Evolutionary conservation across 2,797 vertebrate species (phyloP).

Genomic region (Aldrovandia affinis): DNA sequence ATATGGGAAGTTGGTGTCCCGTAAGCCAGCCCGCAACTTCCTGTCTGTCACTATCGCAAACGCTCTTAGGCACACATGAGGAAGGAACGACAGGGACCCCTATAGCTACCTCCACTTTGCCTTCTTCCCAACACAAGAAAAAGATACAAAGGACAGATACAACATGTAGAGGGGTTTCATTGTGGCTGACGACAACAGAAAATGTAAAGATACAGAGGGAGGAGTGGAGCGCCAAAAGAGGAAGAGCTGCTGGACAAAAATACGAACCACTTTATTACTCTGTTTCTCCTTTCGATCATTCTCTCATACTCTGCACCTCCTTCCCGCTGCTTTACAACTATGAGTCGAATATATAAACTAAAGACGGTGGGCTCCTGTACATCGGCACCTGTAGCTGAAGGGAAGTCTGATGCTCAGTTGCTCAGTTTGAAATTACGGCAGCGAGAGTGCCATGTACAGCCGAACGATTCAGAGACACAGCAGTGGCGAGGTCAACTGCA

Average conservation of each 20-base stretch:
- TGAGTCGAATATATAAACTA: slow-evolving; percentile 77
- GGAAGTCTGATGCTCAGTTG: slow-evolving; percentile 54
- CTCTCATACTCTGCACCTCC: slow-evolving; percentile 51
- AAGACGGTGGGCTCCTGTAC: slow-evolving; percentile 66
- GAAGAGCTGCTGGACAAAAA: slow-evolving; percentile 41
- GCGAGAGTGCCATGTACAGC: slow-evolving; percentile 47
- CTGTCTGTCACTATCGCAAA: slow-evolving; percentile 62
- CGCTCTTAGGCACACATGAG: slow-evolving; percentile 50
- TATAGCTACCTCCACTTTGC: slow-evolving; percentile 35
- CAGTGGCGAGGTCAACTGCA: slow-evolving; percentile 43
- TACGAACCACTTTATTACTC: slow-evolving; percentile 30
- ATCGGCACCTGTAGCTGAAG: slow-evolving; percentile 64
- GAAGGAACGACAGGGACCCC: slow-evolving; percentile 51
- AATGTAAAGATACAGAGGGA: slow-evolving; percentile 36
- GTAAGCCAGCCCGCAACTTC: slow-evolving; percentile 71
- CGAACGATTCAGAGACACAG: slow-evolving; percentile 51
- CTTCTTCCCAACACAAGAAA: slow-evolving; percentile 41
- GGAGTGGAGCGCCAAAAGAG: slow-evolving; percentile 29
- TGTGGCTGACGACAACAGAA: slow-evolving; percentile 34
- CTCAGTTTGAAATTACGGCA: slow-evolving; percentile 55
- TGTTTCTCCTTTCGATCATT: slow-evolving; percentile 50
- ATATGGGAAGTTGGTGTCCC: slow-evolving; percentile 69
- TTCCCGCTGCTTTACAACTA: slow-evolving; percentile 61
- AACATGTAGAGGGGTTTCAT: slow-evolving; percentile 59
- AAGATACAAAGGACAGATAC: slow-evolving; percentile 39